phyloP scores from a whole-genome alignment of 1,140 invertebrate species.

The Aphidius ervi region DNA sequence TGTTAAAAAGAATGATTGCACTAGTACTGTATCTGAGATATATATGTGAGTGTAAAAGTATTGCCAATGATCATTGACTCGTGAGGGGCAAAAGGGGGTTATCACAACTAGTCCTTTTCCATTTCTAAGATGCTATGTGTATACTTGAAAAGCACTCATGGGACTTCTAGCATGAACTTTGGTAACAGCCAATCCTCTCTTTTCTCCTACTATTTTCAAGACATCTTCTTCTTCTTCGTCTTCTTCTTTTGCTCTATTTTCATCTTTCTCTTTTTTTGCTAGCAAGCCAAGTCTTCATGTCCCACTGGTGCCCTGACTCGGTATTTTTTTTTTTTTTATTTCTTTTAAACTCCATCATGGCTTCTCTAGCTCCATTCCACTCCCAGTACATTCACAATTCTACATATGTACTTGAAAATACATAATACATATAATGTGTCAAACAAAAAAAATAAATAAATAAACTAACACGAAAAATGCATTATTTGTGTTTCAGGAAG shows the following conservation, averaged over 20 bases:
- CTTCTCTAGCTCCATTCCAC: too few species aligned
- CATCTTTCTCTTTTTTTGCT: too few species aligned
- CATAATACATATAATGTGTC: neutral
- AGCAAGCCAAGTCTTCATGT: too few species aligned
- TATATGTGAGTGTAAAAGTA: conserved; percentile 5
- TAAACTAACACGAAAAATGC: conserved; percentile 15
- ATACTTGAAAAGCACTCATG: conserved; percentile 3
- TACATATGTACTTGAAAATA: neutral
- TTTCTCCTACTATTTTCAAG: too few species aligned
- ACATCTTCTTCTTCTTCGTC: too few species aligned
- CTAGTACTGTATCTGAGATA: neutral
- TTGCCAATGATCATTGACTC: conserved; percentile 10
- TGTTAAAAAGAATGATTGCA: too few species aligned
- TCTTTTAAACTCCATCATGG: too few species aligned
- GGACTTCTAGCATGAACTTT: neutral
- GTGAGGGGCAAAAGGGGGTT: neutral
- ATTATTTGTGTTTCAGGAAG: conserved; percentile 48
- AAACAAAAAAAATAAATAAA: neutral
- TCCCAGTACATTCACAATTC: too few species aligned
- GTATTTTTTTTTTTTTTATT: too few species aligned
- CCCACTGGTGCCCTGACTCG: too few species aligned
- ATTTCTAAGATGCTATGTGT: conserved; percentile 5
- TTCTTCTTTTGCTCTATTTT: too few species aligned
- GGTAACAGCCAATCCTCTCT: too few species aligned
- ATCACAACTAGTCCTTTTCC: conserved; percentile 2